Conservation (phyloP, 2,888 invertebrate species). For the Dione juno region DNA sequence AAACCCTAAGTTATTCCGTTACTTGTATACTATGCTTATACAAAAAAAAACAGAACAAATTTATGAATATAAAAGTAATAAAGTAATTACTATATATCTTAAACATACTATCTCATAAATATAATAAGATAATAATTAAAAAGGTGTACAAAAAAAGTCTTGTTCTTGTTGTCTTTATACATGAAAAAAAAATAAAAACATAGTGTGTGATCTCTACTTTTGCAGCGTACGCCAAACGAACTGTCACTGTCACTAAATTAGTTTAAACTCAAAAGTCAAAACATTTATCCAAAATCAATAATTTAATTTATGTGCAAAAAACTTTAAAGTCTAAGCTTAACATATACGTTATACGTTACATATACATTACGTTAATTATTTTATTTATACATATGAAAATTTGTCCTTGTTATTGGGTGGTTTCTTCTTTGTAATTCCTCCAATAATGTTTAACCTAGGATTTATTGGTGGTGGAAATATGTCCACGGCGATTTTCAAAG, state of each 20-base stretch:
- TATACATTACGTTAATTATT: no score
- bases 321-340: no score
- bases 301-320: no score
- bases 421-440: not conserved
- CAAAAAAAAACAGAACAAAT: not conserved
- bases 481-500: slow-evolving; percentile 92
- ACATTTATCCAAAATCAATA: no score
- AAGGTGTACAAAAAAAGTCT: no score
- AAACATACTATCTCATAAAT: not conserved
- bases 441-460: slow-evolving; percentile 79
- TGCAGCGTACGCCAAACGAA: not conserved
- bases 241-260: not conserved
- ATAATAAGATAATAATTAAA: not conserved
- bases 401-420: no score
- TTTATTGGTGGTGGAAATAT: slow-evolving; percentile 97
- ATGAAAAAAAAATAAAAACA: no score
- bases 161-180: no score
- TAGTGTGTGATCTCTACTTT: not conserved
- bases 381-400: no score
- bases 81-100: not conserved
- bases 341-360: no score
- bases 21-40: not conserved
- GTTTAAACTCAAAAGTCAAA: not conserved
- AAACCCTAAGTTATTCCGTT: no score
- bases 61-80: not conserved